Percentiles rank a stretch among this genome's conserved stretches.
These are phyloP conservation scores for Ormyrus rosae DNA, from an alignment of 2,888 invertebrate species.

Conservation along the genomic window DNA sequence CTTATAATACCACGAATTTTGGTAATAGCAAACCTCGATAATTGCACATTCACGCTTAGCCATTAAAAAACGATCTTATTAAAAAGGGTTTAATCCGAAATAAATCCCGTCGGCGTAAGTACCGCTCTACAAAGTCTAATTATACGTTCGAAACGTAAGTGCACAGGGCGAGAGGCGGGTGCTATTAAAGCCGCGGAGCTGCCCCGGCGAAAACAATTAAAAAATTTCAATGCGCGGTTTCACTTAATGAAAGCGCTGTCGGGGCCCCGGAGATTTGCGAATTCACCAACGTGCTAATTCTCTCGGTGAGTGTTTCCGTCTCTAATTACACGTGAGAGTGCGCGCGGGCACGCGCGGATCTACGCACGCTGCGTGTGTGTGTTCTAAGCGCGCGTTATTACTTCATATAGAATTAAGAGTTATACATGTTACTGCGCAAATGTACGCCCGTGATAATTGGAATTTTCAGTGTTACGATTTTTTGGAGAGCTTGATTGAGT, in stretches of 20 bases:
- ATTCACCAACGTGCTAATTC: conserved; percentile 37
- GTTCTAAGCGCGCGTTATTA: conserved; percentile 16
- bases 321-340: conserved; percentile 28
- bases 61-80: background rate
- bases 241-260: conserved; percentile 42
- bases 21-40: background rate
- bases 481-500: too few species aligned
- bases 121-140: conserved; percentile 21
- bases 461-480: too few species aligned
- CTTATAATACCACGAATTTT: too few species aligned
- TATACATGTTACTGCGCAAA: background rate
- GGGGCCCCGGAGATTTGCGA: conserved; percentile 21
- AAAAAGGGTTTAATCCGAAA: background rate
- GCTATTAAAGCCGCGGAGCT: conserved; percentile 1
- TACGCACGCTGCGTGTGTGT: background rate
- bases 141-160: conserved; percentile 13
- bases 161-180: background rate
- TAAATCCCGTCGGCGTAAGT: background rate
- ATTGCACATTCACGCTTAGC: background rate
- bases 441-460: too few species aligned
- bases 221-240: conserved; percentile 31
- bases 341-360: background rate
- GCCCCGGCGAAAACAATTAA: background rate
- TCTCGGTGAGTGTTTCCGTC: conserved; percentile 29
- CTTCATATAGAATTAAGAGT: conserved; percentile 3